Percentiles rank a stretch among this genome's conserved stretches.
These are phyloP conservation scores for Antidorcas marsupialis DNA, from an alignment of 2,113 vertebrate species.

Conservation along the genomic window DNA sequence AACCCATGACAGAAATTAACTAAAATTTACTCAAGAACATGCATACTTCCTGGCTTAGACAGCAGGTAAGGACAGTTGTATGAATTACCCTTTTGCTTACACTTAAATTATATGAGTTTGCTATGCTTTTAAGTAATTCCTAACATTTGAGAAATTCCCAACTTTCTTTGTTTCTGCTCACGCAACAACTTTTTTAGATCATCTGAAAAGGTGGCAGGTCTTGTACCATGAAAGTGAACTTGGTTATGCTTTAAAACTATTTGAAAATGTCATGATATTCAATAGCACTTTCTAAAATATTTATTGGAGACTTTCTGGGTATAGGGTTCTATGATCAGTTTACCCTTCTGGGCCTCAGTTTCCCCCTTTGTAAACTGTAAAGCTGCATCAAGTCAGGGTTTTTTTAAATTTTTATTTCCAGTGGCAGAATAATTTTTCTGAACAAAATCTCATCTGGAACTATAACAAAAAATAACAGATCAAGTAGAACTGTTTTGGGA, in stretches of 20 bases:
- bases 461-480: not conserved
- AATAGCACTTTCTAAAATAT: not conserved
- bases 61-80: not conserved
- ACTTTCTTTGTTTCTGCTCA: not conserved
- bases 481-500: not conserved
- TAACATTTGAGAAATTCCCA: not conserved
- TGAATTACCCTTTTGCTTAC: not conserved
- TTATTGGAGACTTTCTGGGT: not conserved
- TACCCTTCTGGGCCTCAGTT: not conserved
- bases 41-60: not conserved
- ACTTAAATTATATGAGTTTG: not conserved
- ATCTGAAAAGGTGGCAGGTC: not conserved
- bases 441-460: not conserved
- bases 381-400: not conserved
- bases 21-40: not conserved
- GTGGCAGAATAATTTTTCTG: conserved; percentile 1
- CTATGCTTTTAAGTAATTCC: not conserved
- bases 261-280: not conserved
- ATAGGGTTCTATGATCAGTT: not conserved
- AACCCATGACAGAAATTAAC: conserved; percentile 11
- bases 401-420: not conserved
- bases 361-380: not conserved
- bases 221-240: not conserved
- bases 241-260: not conserved
- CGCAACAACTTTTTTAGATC: not conserved